Base-by-base conservation (phyloP, 2,888 invertebrate species). In the Lithophane ornitopus region DNA sequence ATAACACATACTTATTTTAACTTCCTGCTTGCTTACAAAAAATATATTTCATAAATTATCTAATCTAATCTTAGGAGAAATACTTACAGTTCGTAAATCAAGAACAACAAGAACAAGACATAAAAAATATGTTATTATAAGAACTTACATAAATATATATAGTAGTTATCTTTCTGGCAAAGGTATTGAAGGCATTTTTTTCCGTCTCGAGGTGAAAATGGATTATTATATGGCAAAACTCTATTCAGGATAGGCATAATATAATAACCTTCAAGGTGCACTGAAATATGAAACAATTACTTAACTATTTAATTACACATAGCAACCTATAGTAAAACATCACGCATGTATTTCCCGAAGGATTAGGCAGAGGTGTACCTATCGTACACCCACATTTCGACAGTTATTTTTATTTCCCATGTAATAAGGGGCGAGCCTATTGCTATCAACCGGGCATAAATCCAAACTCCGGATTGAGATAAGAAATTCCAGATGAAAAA, bases 201-300 rank as follows among this genome's bases (percentile, higher is more conserved):
- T 28, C 49, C 66, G n/a, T 67, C 49, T 67, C 34, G 28, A 16
- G 66, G 49, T 52, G 49, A 67, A 67, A 67, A 67, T 34, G n/a
- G 34, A 16, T 34, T 6, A 11, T 67, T 11, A 52, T 52, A 67
- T 2, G 66, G 49, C n/a, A 67, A n/a, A 34, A 67, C 49, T 34
- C n/a, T 67, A 1, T 52, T 6, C 66, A 49, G 16, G 16, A 3
- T 0, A 3, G 66, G 49, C 0, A 67, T n/a, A n/a, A n/a, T 3
- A n/a, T 67, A 67, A 52, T 28, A 66, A 16, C 66, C 49, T 34
- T 67, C 34, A 22, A 49, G 22, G 34, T 49, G 49, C 28, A 0
- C 49, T 67, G 49, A 67, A 34, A 66, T 34, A 9, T 34, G 0
- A 34, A 52, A 66, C 22, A 46, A 66, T n/a, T n/a, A n/a, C n/a